Evolutionary conservation across 2,888 invertebrate species (phyloP).

Genomic region (Matsumyia berberina): DNA sequence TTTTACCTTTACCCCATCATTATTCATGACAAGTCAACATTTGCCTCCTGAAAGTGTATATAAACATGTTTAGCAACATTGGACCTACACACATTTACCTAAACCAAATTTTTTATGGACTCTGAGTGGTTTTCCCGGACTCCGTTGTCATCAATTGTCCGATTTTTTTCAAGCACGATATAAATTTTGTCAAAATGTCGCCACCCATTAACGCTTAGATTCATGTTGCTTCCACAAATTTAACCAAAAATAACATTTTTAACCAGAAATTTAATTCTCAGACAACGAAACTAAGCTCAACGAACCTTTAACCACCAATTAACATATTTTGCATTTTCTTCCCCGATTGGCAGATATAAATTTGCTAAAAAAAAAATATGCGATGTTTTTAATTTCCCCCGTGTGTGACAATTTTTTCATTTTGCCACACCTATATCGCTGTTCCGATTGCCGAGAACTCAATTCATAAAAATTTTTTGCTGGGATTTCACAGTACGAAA

Average conservation of each 20-base stretch:
- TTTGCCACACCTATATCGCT: constrained; percentile 11
- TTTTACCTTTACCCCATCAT: too few relatives aligned
- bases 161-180: too few relatives aligned
- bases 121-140: too few relatives aligned
- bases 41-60: too few relatives aligned
- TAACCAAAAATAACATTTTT: too few relatives aligned
- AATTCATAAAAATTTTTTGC: constrained; percentile 48
- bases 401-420: constrained; percentile 8
- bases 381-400: neutral
- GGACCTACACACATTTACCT: too few relatives aligned
- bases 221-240: constrained; percentile 1
- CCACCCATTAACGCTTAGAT: constrained; percentile 10
- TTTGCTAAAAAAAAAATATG: neutral
- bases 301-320: constrained; percentile 43
- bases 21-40: too few relatives aligned
- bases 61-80: constrained; percentile 13
- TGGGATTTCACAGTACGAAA: constrained; percentile 16
- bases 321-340: constrained; percentile 24
- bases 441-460: constrained; percentile 7
- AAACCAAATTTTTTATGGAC: too few relatives aligned
- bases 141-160: too few relatives aligned
- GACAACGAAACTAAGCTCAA: constrained; percentile 18
- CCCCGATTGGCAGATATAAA: constrained; percentile 1
- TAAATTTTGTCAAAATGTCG: neutral
- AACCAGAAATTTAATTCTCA: neutral